Base-by-base conservation (phyloP, 2,888 invertebrate genomes). In the Frankliniella intonsa region DNA sequence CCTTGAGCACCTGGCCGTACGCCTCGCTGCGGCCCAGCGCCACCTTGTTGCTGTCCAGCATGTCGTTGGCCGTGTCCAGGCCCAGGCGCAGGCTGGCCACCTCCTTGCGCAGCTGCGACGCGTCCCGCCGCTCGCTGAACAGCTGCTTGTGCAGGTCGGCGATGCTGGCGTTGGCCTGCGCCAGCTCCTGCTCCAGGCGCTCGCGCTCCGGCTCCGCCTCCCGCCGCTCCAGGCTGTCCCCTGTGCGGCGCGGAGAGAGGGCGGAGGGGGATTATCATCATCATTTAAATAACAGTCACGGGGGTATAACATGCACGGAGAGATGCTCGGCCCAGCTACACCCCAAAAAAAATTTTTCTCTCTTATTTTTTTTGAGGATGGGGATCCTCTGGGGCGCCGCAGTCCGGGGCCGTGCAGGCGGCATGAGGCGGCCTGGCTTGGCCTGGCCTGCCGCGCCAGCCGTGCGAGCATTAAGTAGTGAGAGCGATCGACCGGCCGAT, bases 21-120 rank as follows among this genome's bases (percentile, higher is more conserved):
- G 69, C 69, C 69, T 76, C 69, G 69, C 69, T 76, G 69, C 69
- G 69, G 69, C 69, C 69, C 25, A 76, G 69, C 69, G 69, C 69
- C 69, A 76, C 69, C 69, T 76, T 76, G 69, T 76, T 76, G 25
- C 22, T 22, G 69, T 76, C 69, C 25, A 76, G 69, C 69, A 76
- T 76, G 69, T 76, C 69, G 69, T 76, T 76, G 69, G 69, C 69
- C 69, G 69, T 76, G 69, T 76, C 69, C 69, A 76, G 69, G 22
- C 69, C 69, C 69, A 76, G n/a, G 69, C 69, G 69, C 69, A 76
- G 69, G 69, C 69, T 76, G 25, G 69, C 22, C 69, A 76, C 69
- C 69, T 76, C 69, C 69, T 76, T 76, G 69, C 69, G 69, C 69
- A 76, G 69, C 69, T 76, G 69, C 22, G 69, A 76, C 25, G 25